These are phyloP conservation scores for Gobio gobio DNA, from an alignment of 2,113 vertebrate species.

Conservation along the genomic window DNA sequence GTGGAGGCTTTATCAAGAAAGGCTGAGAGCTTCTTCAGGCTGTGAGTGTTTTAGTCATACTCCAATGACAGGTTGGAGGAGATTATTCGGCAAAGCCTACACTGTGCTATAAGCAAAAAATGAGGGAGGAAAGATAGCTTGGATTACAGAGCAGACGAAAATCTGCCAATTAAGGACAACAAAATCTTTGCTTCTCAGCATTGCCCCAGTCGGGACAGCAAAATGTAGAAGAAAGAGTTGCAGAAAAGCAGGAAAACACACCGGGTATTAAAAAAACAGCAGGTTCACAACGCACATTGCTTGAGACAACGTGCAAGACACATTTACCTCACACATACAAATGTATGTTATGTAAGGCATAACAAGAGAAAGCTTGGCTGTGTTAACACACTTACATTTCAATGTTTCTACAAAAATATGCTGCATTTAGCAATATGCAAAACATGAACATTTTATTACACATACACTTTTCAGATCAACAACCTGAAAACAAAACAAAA, in stretches of 20 bases:
- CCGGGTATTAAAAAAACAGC: background rate
- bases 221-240: constrained; percentile 26
- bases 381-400: background rate
- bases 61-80: constrained; percentile 21
- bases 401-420: background rate
- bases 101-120: constrained; percentile 37
- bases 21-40: constrained; percentile 1
- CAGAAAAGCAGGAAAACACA: background rate
- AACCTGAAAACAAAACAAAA: background rate
- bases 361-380: background rate
- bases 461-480: background rate
- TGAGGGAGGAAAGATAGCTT: constrained; percentile 20
- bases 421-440: background rate
- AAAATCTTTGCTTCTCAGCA: constrained; percentile 15
- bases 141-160: constrained; percentile 32
- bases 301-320: background rate
- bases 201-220: constrained; percentile 1
- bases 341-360: background rate
- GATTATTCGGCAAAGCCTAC: constrained; percentile 41
- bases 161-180: constrained; percentile 29
- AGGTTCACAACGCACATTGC: background rate
- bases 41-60: constrained; percentile 19
- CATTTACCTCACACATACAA: background rate
- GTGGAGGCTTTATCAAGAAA: constrained; percentile 40
- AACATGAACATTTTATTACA: background rate